These are phyloP conservation scores for Todiramphus chloris DNA, from an alignment of 2,113 vertebrate species.

Conservation along the genomic window DNA sequence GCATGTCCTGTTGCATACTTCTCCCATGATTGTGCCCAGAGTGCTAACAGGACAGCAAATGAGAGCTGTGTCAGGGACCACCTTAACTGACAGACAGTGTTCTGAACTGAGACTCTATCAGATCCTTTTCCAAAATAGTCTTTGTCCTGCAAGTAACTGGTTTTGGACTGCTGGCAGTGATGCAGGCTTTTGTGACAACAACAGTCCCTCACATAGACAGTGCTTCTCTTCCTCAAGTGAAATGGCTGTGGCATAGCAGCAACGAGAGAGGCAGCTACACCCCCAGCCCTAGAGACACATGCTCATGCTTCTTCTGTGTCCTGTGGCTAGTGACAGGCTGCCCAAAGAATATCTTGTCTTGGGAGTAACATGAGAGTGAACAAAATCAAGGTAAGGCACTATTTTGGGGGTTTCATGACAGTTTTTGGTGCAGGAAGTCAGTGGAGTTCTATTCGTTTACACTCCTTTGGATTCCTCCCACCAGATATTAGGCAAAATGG, in stretches of 20 bases:
- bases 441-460: not conserved
- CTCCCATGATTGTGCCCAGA: not conserved
- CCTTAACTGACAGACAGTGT: not conserved
- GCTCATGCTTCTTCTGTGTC: not conserved
- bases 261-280: not conserved
- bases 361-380: not conserved
- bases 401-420: not conserved
- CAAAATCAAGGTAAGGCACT: not conserved
- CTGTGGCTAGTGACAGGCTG: not conserved
- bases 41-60: no score
- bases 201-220: not conserved
- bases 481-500: fast-evolving
- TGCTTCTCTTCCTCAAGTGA: not conserved
- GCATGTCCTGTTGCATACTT: not conserved
- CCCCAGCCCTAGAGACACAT: not conserved
- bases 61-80: not conserved
- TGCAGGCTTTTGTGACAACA: not conserved
- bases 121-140: not conserved
- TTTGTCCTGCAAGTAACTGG: not conserved
- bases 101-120: not conserved
- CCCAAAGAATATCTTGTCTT: not conserved
- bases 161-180: not conserved
- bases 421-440: not conserved
- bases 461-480: not conserved
- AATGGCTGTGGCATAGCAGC: not conserved